Evolutionary conservation across 2,113 vertebrate species (phyloP), one percentile per base, ranked within the genome.

Genomic region (Uria aalge): DNA sequence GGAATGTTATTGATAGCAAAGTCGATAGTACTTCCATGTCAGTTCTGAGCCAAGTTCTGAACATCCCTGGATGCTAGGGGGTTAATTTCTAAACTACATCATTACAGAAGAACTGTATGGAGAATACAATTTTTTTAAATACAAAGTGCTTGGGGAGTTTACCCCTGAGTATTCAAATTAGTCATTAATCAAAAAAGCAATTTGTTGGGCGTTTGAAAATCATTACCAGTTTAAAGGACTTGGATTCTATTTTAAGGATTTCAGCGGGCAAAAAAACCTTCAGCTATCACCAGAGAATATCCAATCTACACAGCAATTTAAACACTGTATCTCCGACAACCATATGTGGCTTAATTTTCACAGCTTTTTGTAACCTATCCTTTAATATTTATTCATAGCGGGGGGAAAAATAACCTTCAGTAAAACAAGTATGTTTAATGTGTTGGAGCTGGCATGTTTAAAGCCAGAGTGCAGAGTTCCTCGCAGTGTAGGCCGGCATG

Each of bases 151-250:
- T 91, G 30, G 59, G 79, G 77, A 96, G 27, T 90, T 90, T 88
- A 85, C 73, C 22, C n/a, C 15, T 53, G 71, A 76, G 56, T 93
- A 94, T 93, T 95, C 66, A 92, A 94, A 96, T 95, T 92, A 94
- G 93, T 78, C 92, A 96, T 94, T 95, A 95, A 96, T 97, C 74
- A 96, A 78, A 95, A 97, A 95, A 97, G 66, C 43, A 96, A 91
- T 95, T 96, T 93, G 62, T 92, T 96, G 73, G 66, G 67, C 45
- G 67, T 91, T 96, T 89, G 47, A 64, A 96, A 96, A 95, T 82
- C 7, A 5, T 95, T 96, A 92, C 59, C 41, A 91, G 38, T 79
- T 92, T 89, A 82, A 94, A 92, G 84, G 73, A 76, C 83, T 81
- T 40, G n/a, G 41, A 82, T 71, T 91, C 80, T 96, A 43, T 94